These are phyloP conservation scores for Hylyphantes graminicola DNA, from an alignment of 1,140 invertebrate genomes.

Conservation along the genomic window DNA sequence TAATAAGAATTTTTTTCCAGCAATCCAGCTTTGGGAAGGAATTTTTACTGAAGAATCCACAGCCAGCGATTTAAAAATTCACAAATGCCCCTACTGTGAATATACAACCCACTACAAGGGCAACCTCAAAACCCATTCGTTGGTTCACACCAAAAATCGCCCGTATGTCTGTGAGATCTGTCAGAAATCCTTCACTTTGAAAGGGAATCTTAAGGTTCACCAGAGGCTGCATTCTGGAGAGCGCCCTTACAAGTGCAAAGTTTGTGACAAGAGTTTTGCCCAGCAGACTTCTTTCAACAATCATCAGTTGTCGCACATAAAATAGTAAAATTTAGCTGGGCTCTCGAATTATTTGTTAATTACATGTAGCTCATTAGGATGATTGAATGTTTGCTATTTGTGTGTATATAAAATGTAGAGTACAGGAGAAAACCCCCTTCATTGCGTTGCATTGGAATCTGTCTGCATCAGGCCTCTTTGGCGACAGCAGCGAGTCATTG, in stretches of 20 bases:
- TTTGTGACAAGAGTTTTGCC: constrained; percentile 26
- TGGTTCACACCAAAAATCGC: constrained; percentile 30
- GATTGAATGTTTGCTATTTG: too few relatives aligned
- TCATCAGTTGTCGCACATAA: constrained; percentile 27
- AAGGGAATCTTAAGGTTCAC: constrained; percentile 60
- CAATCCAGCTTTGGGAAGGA: too few relatives aligned
- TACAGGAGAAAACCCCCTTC: too few relatives aligned
- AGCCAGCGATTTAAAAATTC: too few relatives aligned
- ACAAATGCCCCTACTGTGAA: constrained; percentile 5
- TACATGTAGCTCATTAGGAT: too few relatives aligned
- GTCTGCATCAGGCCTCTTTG: too few relatives aligned
- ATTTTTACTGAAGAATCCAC: too few relatives aligned
- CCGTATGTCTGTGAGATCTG: constrained; percentile 63
- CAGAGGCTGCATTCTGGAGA: constrained; percentile 26
- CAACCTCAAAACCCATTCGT: constrained; percentile 42
- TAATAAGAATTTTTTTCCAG: too few relatives aligned
- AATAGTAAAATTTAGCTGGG: not conserved
- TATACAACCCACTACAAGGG: constrained; percentile 43
- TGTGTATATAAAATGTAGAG: too few relatives aligned
- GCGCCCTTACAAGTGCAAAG: constrained; percentile 18
- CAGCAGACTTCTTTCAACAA: constrained; percentile 23
- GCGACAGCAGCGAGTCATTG: too few relatives aligned
- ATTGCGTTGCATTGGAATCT: too few relatives aligned
- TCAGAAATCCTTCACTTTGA: constrained; percentile 62
- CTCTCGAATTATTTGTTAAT: too few relatives aligned